A percentile compares a stretch with the other conserved stretches of the same genome.
These are phyloP conservation scores for Tetramorium simillimum DNA, from an alignment of 1,140 invertebrate species.

Conservation along the genomic window DNA sequence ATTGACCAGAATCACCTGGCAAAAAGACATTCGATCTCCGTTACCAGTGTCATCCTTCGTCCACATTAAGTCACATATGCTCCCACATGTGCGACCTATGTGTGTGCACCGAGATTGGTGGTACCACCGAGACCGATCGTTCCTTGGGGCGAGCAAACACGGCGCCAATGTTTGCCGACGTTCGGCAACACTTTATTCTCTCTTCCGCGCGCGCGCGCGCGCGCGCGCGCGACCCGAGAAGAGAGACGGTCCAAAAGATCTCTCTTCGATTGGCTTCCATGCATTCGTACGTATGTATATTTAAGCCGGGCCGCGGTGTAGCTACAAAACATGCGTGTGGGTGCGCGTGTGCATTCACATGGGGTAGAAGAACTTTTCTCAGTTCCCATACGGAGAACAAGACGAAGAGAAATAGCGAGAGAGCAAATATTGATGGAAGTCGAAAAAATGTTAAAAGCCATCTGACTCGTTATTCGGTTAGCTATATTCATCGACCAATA, in stretches of 20 bases:
- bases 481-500: slow-evolving; percentile 36
- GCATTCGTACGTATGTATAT: slow-evolving; percentile 64
- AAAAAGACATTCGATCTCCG: slow-evolving; percentile 26
- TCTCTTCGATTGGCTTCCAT: slow-evolving; percentile 64
- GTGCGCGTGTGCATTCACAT: slow-evolving; percentile 51
- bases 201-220: slow-evolving; percentile 45
- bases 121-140: slow-evolving; percentile 28
- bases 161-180: slow-evolving; percentile 61
- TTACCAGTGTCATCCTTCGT: slow-evolving; percentile 24
- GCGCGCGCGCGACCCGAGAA: not conserved
- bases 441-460: slow-evolving; percentile 74
- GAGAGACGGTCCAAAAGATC: slow-evolving; percentile 53
- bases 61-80: slow-evolving; percentile 4
- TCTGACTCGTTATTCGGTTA: slow-evolving; percentile 59
- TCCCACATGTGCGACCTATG: not conserved
- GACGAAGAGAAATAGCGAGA: slow-evolving; percentile 35
- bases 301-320: slow-evolving; percentile 44
- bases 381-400: slow-evolving; percentile 49
- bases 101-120: not conserved
- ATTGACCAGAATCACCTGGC: not conserved
- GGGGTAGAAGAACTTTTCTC: slow-evolving; percentile 37
- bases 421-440: slow-evolving; percentile 74
- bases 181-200: slow-evolving; percentile 74
- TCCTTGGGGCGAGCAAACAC: slow-evolving; percentile 27
- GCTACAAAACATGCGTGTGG: slow-evolving; percentile 47